Evolutionary conservation across 2,797 vertebrate species (phyloP), one percentile per base, ranked within the genome.

Genomic region (Oreortyx pictus): DNA sequence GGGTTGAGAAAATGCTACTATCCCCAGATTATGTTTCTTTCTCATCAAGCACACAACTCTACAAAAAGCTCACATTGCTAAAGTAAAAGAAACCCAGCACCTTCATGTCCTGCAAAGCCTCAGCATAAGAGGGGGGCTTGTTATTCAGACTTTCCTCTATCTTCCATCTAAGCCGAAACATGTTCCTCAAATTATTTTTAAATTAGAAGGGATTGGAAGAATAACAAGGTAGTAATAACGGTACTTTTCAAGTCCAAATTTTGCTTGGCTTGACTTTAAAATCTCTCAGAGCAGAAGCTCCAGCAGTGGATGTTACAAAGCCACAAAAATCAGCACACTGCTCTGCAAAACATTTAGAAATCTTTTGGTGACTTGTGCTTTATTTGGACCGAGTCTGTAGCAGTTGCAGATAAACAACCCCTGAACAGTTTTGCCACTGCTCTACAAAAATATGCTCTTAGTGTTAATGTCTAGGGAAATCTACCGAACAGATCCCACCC

Each of bases 281-380:
- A 83, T 31, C 24, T 81, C 17, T 62, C 22, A 56, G 46, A 89
- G 54, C 29, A 86, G 67, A 52, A 95, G 82, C 31, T 74, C 41
- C 33, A 79, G 64, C 39, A 64, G 37, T 12, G 8, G 18, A 88
- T n/a, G 25, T 59, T 83, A 44, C 64, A 84, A 91, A 91, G 64
- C 14, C 19, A 78, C 59, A 95, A 80, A 82, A 70, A 47, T 29
- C 59, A 86, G 27, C 10, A 10, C 27, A 47, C 16, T 46, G 22
- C 56, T 91, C 66, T 52, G 54, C 18, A 83, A 56, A 91, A 81
- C 67, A 37, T 44, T 67, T 37, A 92, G 56, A 88, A 83, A 88
- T 64, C 27, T 22, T 9, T 75, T 35, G 10, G 31, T 25, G 25
- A 66, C 27, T 44, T 70, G 31, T 23, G 35, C 65, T 68, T 56